Evolutionary conservation across 2,888 invertebrate species (phyloP).

Genomic region (Phalera bucephala): DNA sequence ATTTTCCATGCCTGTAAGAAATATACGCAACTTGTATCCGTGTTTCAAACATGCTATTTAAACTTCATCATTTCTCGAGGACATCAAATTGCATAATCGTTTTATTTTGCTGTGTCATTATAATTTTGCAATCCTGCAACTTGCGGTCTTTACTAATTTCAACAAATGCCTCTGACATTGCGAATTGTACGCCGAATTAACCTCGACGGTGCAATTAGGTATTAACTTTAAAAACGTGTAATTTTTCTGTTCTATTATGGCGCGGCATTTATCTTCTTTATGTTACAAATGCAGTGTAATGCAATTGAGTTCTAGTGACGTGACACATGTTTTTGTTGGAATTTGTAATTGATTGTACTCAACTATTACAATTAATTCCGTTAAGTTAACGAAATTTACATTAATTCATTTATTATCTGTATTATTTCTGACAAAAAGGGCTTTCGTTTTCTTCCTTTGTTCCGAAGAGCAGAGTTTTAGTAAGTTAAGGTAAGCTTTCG

Average conservation of each 20-base stretch:
- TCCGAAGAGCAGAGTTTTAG: no score
- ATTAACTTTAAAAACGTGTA: neutral
- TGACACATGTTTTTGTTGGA: neutral
- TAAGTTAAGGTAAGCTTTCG: no score
- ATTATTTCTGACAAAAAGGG: no score
- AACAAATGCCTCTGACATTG: neutral
- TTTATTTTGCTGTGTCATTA: slow-evolving; percentile 46
- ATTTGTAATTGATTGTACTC: no score
- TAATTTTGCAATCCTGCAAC: slow-evolving; percentile 45
- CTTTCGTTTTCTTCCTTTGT: no score
- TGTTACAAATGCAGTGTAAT: neutral
- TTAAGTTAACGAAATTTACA: no score
- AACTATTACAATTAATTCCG: no score
- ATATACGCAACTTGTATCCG: no score
- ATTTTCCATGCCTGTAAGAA: no score
- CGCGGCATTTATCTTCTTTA: neutral
- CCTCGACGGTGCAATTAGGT: slow-evolving; percentile 9
- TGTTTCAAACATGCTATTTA: no score
- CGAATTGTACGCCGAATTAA: slow-evolving; percentile 5
- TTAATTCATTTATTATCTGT: no score
- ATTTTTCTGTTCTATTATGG: neutral
- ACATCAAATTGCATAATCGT: slow-evolving; percentile 34
- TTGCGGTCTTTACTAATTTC: slow-evolving; percentile 47
- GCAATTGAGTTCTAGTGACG: neutral
- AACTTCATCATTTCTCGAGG: slow-evolving; percentile 18